Evolutionary conservation across 2,113 vertebrate genomes (phyloP).

Genomic region (Naja naja): DNA sequence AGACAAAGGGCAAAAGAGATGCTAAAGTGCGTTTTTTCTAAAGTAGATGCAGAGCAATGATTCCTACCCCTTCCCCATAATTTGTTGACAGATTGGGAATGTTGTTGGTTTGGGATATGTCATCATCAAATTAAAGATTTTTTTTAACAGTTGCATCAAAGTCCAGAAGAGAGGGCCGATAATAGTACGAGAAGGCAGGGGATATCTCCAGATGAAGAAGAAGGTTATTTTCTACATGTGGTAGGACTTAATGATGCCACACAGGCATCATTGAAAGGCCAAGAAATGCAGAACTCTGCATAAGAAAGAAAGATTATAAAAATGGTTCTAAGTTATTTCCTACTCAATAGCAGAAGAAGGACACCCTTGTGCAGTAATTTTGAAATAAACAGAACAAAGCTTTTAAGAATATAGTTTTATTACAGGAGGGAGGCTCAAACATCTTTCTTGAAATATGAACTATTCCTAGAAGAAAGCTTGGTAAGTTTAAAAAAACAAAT

Average conservation of each 20-base stretch:
- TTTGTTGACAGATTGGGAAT: background rate
- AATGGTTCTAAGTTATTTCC: background rate
- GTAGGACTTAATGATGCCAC: background rate
- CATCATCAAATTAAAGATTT: background rate
- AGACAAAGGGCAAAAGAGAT: background rate
- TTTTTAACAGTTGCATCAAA: background rate
- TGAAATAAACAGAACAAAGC: slow-evolving; percentile 2
- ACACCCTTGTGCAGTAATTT: slow-evolving; percentile 15
- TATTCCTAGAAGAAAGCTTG: background rate
- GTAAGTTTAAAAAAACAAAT: background rate
- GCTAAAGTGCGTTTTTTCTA: background rate
- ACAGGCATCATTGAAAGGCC: background rate
- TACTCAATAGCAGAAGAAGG: slow-evolving; percentile 20
- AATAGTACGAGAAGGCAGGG: background rate
- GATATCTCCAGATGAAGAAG: background rate
- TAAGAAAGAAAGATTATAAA: slow-evolving; percentile 13
- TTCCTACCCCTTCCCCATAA: background rate
- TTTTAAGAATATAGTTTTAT: background rate
- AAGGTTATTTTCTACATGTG: background rate
- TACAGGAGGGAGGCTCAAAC: background rate
- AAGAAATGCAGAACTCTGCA: background rate
- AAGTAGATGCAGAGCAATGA: background rate
- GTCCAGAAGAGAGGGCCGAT: background rate
- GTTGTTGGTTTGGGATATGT: background rate
- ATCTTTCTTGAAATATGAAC: background rate